phyloP scores from a whole-genome alignment of 2,797 vertebrate species.

The Squalus acanthias region DNA sequence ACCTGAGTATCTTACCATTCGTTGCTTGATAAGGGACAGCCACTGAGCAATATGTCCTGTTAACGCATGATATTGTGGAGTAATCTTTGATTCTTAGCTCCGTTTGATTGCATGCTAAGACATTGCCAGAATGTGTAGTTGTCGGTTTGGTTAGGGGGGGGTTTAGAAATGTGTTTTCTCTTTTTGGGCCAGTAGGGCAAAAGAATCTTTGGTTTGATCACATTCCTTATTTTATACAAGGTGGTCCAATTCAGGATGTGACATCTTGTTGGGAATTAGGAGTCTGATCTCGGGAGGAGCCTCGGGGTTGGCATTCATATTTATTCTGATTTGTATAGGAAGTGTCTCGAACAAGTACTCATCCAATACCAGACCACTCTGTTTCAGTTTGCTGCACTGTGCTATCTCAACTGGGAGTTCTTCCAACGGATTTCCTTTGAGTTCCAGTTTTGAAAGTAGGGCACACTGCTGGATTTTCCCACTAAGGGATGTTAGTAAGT shows the following conservation, averaged over 20 bases:
- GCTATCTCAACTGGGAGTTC: conserved; percentile 19
- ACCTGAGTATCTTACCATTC: neutral
- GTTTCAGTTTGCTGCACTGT: conserved; percentile 8
- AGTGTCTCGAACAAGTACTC: conserved; percentile 34
- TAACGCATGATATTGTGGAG: neutral
- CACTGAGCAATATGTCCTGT: neutral
- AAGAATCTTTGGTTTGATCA: neutral
- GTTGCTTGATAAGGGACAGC: neutral
- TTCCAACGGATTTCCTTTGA: conserved; percentile 13
- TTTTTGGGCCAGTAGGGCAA: neutral
- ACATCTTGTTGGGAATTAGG: neutral
- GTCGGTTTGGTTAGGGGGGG: neutral
- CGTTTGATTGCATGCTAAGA: too few relatives aligned
- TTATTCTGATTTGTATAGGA: conserved; percentile 9
- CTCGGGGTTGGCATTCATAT: neutral
- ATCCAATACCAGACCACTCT: conserved; percentile 29
- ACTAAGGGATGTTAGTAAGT: neutral
- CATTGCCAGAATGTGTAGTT: neutral
- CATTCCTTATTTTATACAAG: neutral
- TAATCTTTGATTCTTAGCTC: neutral
- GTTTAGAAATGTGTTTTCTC: neutral
- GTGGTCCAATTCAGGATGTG: neutral
- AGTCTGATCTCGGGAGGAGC: neutral
- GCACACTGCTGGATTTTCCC: conserved; percentile 20
- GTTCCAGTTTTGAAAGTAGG: conserved; percentile 26